phyloP scores from a whole-genome alignment of 1,140 invertebrate species.

The Leptestheria dahalacensis region DNA sequence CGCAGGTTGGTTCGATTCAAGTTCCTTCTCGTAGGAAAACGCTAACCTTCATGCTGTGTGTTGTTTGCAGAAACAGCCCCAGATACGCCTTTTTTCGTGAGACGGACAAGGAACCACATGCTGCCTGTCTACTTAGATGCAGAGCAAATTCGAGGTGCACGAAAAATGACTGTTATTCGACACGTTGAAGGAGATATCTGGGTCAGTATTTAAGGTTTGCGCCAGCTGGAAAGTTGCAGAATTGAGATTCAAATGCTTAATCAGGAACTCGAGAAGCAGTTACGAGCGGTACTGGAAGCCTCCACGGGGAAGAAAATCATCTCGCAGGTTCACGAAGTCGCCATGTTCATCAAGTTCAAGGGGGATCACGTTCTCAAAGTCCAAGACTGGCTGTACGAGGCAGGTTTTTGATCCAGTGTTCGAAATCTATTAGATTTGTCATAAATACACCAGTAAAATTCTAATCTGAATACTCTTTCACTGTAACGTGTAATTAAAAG shows the following conservation, averaged over 20 bases:
- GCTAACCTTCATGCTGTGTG: background rate
- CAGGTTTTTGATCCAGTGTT: constrained; percentile 17
- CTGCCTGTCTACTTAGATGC: constrained; percentile 21
- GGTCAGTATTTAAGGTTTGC: constrained; percentile 9
- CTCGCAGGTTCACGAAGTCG: constrained; percentile 19
- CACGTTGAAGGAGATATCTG: constrained; percentile 22
- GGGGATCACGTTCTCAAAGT: constrained; percentile 16
- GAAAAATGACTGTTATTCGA: constrained; percentile 19
- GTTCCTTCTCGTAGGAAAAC: background rate
- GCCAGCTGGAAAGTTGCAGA: background rate
- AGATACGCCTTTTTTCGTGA: constrained; percentile 20
- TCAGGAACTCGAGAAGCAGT: constrained; percentile 19
- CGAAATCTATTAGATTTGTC: no score
- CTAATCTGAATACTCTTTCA: no score
- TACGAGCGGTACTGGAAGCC: constrained; percentile 17
- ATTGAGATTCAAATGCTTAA: background rate
- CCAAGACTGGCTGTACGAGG: constrained; percentile 8
- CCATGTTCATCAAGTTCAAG: constrained; percentile 18
- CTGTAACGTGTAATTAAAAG: no score
- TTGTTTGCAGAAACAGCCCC: constrained; percentile 14
- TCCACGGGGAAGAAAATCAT: constrained; percentile 3
- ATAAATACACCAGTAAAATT: no score
- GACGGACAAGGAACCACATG: constrained; percentile 20
- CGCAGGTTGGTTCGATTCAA: background rate
- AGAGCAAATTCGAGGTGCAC: constrained; percentile 7